phyloP scores from a whole-genome alignment of 2,888 invertebrate genomes.

The Hesperia comma region DNA sequence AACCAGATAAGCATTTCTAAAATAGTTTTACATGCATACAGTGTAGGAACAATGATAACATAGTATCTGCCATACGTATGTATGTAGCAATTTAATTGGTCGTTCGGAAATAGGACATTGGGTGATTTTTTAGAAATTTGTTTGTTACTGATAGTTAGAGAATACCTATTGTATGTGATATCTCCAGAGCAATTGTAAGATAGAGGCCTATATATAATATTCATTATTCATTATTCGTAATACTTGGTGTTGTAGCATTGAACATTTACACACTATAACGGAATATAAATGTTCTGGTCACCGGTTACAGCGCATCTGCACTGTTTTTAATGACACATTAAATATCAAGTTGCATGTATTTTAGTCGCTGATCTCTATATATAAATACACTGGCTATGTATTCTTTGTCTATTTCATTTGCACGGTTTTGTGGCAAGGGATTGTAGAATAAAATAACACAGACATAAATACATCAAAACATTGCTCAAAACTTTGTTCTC shows the following conservation, averaged over 20 bases:
- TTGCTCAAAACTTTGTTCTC: too few relatives aligned
- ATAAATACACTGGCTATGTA: too few relatives aligned
- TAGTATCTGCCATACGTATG: conserved; percentile 15
- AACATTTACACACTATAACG: background rate
- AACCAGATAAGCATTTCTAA: conserved; percentile 30
- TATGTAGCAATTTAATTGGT: conserved; percentile 21
- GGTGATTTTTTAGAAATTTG: background rate
- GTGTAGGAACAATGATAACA: conserved; percentile 16
- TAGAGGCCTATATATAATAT: conserved; percentile 22
- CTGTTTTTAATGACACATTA: conserved; percentile 46
- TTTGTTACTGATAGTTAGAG: conserved; percentile 18
- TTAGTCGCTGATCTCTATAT: conserved; percentile 28
- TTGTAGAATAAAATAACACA: too few relatives aligned
- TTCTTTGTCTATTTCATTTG: too few relatives aligned
- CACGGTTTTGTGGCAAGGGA: too few relatives aligned
- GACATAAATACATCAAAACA: too few relatives aligned
- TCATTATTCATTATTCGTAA: background rate
- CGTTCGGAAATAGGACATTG: conserved; percentile 12
- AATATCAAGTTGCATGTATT: conserved; percentile 42
- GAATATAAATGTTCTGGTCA: background rate
- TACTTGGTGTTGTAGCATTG: conserved; percentile 5
- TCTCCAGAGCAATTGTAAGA: conserved; percentile 28
- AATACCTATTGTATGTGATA: conserved; percentile 27
- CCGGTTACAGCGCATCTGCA: conserved; percentile 41
- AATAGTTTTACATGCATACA: conserved; percentile 18